Evolutionary conservation across 2,113 vertebrate genomes (phyloP).

Genomic region (Ivindomyrus marchei): DNA sequence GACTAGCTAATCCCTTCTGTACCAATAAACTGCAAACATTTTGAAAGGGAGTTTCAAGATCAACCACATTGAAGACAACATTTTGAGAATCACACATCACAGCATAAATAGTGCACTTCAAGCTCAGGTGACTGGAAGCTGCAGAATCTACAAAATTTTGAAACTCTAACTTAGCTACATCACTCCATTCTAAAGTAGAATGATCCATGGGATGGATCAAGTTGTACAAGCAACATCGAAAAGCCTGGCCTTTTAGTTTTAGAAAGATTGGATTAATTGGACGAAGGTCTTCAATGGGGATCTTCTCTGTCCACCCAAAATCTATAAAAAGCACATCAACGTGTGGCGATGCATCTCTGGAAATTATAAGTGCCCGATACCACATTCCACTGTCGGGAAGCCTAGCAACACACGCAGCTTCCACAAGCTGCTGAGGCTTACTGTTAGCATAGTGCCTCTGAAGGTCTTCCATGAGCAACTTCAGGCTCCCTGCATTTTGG

Average conservation of each 20-base stretch:
- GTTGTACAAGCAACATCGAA: conserved; percentile 86
- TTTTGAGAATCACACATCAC: conserved; percentile 64
- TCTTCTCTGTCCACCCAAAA: conserved; percentile 69
- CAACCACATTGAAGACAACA: conserved; percentile 74
- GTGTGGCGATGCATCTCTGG: conserved; percentile 45
- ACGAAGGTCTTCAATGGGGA: conserved; percentile 64
- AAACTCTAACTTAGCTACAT: conserved; percentile 61
- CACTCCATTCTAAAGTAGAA: conserved; percentile 68
- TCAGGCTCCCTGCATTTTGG: conserved; percentile 52
- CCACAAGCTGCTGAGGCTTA: conserved; percentile 47
- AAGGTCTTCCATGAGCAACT: conserved; percentile 71
- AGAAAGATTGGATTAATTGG: conserved; percentile 65
- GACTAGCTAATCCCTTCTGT: conserved; percentile 53
- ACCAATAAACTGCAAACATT: conserved; percentile 70
- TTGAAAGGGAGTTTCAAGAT: conserved; percentile 83
- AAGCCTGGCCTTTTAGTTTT: conserved; percentile 72
- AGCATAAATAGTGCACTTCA: conserved; percentile 86
- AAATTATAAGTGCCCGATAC: conserved; percentile 79
- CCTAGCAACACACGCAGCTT: conserved; percentile 69
- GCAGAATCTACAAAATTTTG: conserved; percentile 64
- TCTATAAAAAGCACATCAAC: conserved; percentile 78
- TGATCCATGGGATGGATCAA: conserved; percentile 59
- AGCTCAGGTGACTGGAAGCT: conserved; percentile 43
- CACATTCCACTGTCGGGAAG: conserved; percentile 67
- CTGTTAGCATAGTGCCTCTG: conserved; percentile 67